Evolutionary conservation across 2,113 vertebrate species (phyloP).

Genomic region (Laticauda colubrina): DNA sequence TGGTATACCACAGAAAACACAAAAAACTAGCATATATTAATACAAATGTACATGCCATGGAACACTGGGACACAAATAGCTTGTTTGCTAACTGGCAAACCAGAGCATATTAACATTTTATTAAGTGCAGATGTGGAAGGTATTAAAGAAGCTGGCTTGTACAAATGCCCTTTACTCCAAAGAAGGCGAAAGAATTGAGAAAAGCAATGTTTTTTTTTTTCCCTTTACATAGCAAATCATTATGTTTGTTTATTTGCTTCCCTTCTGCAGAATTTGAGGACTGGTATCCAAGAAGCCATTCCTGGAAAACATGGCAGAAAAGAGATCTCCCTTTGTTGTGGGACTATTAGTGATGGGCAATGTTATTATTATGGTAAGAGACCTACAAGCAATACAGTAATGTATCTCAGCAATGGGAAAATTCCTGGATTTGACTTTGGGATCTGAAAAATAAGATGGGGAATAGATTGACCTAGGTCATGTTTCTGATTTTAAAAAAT

Average conservation of each 20-base stretch:
- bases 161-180: background rate
- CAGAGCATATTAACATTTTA: background rate
- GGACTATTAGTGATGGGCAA: constrained; percentile 61
- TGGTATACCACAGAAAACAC: background rate
- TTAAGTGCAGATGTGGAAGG: background rate
- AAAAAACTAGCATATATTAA: background rate
- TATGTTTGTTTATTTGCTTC: background rate
- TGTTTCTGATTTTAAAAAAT: background rate
- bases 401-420: background rate
- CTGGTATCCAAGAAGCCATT: background rate
- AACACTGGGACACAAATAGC: background rate
- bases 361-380: constrained; percentile 66
- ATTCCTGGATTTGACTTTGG: background rate
- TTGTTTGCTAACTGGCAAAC: background rate
- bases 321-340: constrained; percentile 52
- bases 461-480: background rate
- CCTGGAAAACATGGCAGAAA: constrained; percentile 13
- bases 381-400: background rate
- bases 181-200: background rate
- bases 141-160: background rate
- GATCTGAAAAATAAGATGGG: background rate
- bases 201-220: background rate
- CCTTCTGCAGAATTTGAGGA: background rate
- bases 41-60: background rate
- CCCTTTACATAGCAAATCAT: background rate